Percentiles rank a stretch among this genome's conserved stretches.
phyloP scores from a whole-genome alignment of 1,140 invertebrate species.

The Monomorium pharaonis region DNA sequence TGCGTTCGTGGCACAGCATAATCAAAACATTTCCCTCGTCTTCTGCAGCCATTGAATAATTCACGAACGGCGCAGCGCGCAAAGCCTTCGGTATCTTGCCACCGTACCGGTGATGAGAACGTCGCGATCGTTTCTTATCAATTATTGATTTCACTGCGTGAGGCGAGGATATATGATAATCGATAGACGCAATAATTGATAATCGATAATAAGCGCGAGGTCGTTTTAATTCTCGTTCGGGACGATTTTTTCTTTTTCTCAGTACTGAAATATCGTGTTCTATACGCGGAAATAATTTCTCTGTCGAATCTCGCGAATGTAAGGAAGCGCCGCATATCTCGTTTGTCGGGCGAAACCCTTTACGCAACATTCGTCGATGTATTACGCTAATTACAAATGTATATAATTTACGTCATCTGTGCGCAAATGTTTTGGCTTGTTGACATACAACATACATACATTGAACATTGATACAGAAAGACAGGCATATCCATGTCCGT shows the following conservation, averaged over 20 bases:
- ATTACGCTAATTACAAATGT: conserved; percentile 3
- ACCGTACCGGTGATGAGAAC: neutral
- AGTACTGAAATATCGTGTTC: neutral
- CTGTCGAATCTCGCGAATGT: neutral
- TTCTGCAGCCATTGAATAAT: conserved; percentile 60
- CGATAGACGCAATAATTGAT: neutral
- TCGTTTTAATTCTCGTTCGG: neutral
- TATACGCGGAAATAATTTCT: neutral
- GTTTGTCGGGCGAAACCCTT: neutral
- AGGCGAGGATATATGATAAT: conserved; percentile 3
- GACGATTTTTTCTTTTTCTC: neutral
- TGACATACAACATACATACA: neutral
- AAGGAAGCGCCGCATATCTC: neutral
- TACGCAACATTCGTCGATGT: neutral
- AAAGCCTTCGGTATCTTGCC: neutral
- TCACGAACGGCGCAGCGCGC: conserved; percentile 34
- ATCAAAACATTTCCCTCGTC: conserved; percentile 65
- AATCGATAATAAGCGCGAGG: too few relatives aligned
- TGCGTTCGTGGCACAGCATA: conserved; percentile 44
- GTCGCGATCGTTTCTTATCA: conserved; percentile 7
- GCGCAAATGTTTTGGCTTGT: too few relatives aligned
- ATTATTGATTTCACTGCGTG: conserved; percentile 43
- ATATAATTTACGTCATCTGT: neutral
- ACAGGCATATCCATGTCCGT: neutral
- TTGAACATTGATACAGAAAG: too few relatives aligned